These are phyloP conservation scores for Euborellia annulipes DNA, from an alignment of 1,140 invertebrate genomes.

Conservation along the genomic window DNA sequence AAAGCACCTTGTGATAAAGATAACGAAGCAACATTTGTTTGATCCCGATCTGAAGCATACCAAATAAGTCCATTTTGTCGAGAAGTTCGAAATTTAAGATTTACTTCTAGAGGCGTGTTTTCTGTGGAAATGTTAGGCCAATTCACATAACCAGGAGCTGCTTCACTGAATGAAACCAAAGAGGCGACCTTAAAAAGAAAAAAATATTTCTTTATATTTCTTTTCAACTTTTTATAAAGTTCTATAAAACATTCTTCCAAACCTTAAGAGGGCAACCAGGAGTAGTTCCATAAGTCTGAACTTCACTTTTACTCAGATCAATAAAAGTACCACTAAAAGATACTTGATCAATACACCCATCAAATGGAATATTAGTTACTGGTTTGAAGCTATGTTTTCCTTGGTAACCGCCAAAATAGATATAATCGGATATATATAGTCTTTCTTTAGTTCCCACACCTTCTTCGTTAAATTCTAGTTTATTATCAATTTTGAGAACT, in stretches of 20 bases:
- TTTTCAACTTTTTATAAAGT: background rate
- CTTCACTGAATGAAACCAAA: constrained; percentile 42
- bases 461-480: constrained; percentile 23
- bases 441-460: background rate
- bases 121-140: constrained; percentile 38
- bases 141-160: constrained; percentile 42
- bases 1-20: constrained; percentile 51
- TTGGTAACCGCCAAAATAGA: constrained; percentile 83
- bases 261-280: constrained; percentile 74
- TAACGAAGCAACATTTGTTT: constrained; percentile 45
- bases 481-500: constrained; percentile 50
- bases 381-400: constrained; percentile 43
- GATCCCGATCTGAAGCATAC: constrained; percentile 47
- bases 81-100: constrained; percentile 78
- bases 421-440: constrained; percentile 40
- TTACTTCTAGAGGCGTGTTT: constrained; percentile 54
- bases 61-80: constrained; percentile 59
- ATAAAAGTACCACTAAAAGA: constrained; percentile 53
- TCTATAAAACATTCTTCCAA: constrained; percentile 12
- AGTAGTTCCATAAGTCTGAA: constrained; percentile 60
- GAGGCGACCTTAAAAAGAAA: constrained; percentile 28
- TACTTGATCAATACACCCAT: constrained; percentile 84
- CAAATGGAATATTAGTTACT: constrained; percentile 62
- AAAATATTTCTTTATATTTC: background rate
- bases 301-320: constrained; percentile 61